These are phyloP conservation scores for Tupaia chinensis DNA, from an alignment of 2,113 vertebrate genomes.

Conservation along the genomic window DNA sequence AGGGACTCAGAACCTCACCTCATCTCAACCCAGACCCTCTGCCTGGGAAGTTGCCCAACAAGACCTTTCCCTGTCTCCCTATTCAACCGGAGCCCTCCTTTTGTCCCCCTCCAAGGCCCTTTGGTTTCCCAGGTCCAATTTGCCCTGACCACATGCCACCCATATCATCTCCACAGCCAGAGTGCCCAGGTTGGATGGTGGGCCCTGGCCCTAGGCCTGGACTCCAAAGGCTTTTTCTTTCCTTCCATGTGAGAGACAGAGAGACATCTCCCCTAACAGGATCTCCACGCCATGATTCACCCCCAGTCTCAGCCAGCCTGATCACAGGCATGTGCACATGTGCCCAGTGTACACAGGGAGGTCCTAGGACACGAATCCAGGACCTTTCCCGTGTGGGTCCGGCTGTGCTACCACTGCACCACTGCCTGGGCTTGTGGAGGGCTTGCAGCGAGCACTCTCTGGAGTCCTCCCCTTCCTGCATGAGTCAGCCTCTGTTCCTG, in stretches of 20 bases:
- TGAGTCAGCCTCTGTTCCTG: neutral
- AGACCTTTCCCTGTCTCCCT: neutral
- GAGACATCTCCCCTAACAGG: too few relatives aligned
- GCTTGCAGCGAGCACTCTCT: neutral
- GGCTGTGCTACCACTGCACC: too few relatives aligned
- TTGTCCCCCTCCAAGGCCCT: neutral
- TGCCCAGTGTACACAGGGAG: too few relatives aligned
- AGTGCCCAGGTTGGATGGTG: neutral
- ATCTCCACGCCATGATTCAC: too few relatives aligned
- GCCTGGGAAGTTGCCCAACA: neutral
- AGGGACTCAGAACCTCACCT: neutral
- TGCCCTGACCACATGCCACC: neutral
- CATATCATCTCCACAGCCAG: too few relatives aligned
- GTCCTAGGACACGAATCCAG: too few relatives aligned
- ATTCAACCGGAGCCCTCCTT: neutral
- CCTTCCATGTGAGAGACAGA: too few relatives aligned
- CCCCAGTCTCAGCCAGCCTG: too few relatives aligned
- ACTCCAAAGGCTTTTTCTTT: neutral
- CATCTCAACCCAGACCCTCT: neutral
- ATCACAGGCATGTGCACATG: too few relatives aligned
- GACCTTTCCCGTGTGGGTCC: too few relatives aligned
- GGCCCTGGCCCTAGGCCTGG: neutral
- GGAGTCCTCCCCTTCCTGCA: rapidly evolving
- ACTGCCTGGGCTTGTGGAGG: too few relatives aligned
- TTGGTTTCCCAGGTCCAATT: rapidly evolving